Base-by-base conservation (phyloP, 2,797 vertebrate species). In the Atherinosoma microstoma region DNA sequence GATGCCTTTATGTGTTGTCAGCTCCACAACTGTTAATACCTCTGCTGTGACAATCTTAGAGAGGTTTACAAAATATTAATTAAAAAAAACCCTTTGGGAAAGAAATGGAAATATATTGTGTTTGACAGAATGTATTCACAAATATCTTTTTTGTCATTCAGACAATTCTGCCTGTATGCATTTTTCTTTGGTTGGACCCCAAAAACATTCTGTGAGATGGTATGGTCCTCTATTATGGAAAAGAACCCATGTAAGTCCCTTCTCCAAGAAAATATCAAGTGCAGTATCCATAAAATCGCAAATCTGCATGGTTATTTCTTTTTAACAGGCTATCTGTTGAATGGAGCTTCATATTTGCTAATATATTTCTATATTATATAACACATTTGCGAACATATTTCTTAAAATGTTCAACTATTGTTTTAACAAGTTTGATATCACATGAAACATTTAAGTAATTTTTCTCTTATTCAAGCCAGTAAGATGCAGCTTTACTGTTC, bases 21-120 rank as follows among this genome's bases (percentile, higher is more conserved):
- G 74, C 80, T 80, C 83, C 64, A 54, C 65, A 61, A 76, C 79
- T 82, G 85, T 90, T 90, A 89, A 87, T 90, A 88, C 82, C 45
- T 61, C 70, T 70, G 68, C 78, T 72, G 56, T 51, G 58, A 75
- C 62, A 58, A 64, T 84, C 76, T 64, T 16, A 18, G 74, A 85
- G 76, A 77, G 78, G 16, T 66, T 66, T 64, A 54, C 68, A 75
- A 74, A 83, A 83, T 80, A 45, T 73, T 38, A 47, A 72, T n/a
- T 35, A 13, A 57, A 78, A 78, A 34, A 7, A 18, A n/a, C 54
- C 34, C 18, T 30, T 3, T 59, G 38, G 54, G 47, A 72, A n/a
- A 49, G 24, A 42, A 57, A 74, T 61, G 29, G 42, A 72, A 69
- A 47, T 47, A 6, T 2, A 70, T 53, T 38, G 27, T 54, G 53